Evolutionary conservation across 2,113 vertebrate genomes (phyloP).

Genomic region (Cynocephalus volans): DNA sequence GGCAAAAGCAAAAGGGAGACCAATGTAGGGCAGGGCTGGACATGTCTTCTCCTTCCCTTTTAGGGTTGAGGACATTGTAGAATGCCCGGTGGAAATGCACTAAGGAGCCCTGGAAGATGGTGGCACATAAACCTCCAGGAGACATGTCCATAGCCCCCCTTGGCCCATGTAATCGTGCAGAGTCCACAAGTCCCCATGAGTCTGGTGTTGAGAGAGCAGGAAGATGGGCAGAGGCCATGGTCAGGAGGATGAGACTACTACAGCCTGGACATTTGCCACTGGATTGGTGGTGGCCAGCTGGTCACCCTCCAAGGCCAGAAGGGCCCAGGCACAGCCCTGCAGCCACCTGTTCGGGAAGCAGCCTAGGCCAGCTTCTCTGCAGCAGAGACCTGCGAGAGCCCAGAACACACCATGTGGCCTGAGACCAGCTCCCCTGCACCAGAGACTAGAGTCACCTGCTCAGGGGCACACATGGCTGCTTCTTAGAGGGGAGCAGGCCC

Average conservation of each 20-base stretch:
- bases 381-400: not conserved
- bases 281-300: rapidly evolving
- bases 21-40: not conserved
- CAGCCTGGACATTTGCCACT: not conserved
- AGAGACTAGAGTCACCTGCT: not conserved
- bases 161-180: rapidly evolving
- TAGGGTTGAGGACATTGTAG: not conserved
- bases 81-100: not conserved
- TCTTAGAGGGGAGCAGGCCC: not conserved
- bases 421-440: not conserved
- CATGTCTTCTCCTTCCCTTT: not conserved
- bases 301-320: not conserved
- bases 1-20: not conserved
- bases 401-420: rapidly evolving
- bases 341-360: not conserved
- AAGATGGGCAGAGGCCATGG: not conserved
- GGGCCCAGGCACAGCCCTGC: not conserved
- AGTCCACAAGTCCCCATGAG: not conserved
- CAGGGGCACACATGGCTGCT: not conserved
- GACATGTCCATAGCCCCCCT: not conserved
- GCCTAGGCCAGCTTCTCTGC: too few species aligned
- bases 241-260: not conserved
- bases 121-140: not conserved
- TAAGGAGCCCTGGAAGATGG: not conserved
- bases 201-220: not conserved